phyloP scores from a whole-genome alignment of 2,888 invertebrate genomes.

The Scaptomyza reducta region DNA sequence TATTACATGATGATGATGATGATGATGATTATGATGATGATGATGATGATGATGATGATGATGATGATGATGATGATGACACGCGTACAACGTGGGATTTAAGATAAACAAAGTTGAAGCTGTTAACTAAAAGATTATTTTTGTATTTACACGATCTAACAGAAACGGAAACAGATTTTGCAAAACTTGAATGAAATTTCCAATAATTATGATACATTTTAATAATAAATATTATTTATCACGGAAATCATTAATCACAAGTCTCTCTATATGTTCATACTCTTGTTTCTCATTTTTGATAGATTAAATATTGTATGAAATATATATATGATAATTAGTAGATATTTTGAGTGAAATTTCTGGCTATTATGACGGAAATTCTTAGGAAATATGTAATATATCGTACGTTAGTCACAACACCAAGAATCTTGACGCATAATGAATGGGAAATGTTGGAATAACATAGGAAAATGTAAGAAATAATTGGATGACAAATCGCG shows the following conservation, averaged over 20 bases:
- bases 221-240: no score
- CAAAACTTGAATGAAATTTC: no score
- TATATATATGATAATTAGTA: no score
- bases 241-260: no score
- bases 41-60: not conserved
- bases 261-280: not conserved
- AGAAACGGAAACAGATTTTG: conserved; percentile 3
- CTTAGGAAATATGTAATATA: not conserved
- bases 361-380: not conserved
- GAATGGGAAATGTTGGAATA: conserved; percentile 15
- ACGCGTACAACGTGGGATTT: conserved; percentile 36
- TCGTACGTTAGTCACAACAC: not conserved
- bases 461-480: conserved; percentile 19
- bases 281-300: not conserved
- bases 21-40: not conserved
- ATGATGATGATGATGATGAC: conserved; percentile 12
- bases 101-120: conserved; percentile 17
- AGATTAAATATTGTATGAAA: not conserved
- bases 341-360: not conserved
- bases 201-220: no score
- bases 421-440: not conserved
- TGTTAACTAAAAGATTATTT: not conserved
- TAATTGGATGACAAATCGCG: conserved; percentile 29
- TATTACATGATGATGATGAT: conserved; percentile 16
- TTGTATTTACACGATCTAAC: not conserved